Evolutionary conservation across 2,888 invertebrate genomes (phyloP), one percentile per base, ranked within the genome.

Genomic region (Gibbula magus): DNA sequence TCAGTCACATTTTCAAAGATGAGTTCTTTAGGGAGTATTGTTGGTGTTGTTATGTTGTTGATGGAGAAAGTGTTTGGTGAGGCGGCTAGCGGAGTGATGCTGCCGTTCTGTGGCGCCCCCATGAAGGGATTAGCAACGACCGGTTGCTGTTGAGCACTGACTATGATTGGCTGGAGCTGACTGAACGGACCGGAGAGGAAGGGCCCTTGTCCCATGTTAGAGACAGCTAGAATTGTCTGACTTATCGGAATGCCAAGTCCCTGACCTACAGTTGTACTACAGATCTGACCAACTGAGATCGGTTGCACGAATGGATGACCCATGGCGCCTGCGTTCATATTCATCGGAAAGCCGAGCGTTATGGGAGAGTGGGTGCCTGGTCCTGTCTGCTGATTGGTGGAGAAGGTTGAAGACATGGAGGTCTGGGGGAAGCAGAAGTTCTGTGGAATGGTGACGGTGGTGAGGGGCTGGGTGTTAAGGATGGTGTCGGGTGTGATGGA

Each of bases 81-180:
- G n/a, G 54, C 73, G 2, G 74, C 54, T 1, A 73, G 53, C 20
- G 70, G 22, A 10, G 77, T 45, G 16, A 74, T 52, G 18, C 70
- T 77, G 22, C 73, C 77, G 13, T 73, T 79, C 74, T 82, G 67
- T n/a, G 81, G 25, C 10, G 81, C 56, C 2, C 83, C 73, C 77
- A 83, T 81, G 51, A 84, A 53, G 22, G 82, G 75, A 32, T 80
- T 84, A 35, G 82, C 78, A 13, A 86, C 79, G 35, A 84, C 79
- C 16, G 82, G 80, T 66, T 81, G 85, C 75, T 81, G 81, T n/a
- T 82, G 82, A 32, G 79, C 81, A 70, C 82, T 79, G 75, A 84
- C 80, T 70, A 86, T 83, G 53, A 86, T 75, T 45, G 83, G 83
- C 16, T 78, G 83, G 52, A 84, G 83, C 77, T 83, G 86, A 53